Conservation (phyloP, 2,797 vertebrate genomes). For the Micromesistius poutassou region DNA sequence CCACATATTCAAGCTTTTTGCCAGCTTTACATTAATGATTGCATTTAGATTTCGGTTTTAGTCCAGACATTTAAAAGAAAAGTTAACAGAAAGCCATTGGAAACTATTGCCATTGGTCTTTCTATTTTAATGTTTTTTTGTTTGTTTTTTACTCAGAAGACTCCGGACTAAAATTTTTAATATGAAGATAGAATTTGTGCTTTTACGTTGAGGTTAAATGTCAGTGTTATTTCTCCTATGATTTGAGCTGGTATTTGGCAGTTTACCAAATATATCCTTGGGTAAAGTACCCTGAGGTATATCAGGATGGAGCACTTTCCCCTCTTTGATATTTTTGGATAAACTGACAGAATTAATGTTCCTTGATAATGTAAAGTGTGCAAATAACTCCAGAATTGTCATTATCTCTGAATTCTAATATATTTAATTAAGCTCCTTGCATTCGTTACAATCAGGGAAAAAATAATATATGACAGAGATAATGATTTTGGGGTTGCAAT, state of each 20-base stretch:
- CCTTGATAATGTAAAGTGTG: slow-evolving; percentile 57
- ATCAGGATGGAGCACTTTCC: slow-evolving; percentile 76
- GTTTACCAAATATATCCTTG: slow-evolving; percentile 61
- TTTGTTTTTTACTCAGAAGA: slow-evolving; percentile 50
- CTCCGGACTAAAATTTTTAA: slow-evolving; percentile 71
- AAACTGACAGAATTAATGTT: slow-evolving; percentile 46
- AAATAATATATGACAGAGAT: slow-evolving; percentile 62
- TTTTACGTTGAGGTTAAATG: slow-evolving; percentile 46
- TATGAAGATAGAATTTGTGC: slow-evolving; percentile 70
- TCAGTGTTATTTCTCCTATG: slow-evolving; percentile 60
- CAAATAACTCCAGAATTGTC: slow-evolving; percentile 55
- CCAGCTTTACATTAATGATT: slow-evolving; percentile 66
- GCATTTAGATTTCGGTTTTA: slow-evolving; percentile 28
- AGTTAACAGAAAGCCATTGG: slow-evolving; percentile 35
- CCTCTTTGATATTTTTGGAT: slow-evolving; percentile 40
- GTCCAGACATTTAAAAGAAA: slow-evolving; percentile 31
- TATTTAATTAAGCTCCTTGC: slow-evolving; percentile 71
- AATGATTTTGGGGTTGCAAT: slow-evolving; percentile 59
- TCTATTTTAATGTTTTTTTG: slow-evolving; percentile 23
- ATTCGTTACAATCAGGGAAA: slow-evolving; percentile 74
- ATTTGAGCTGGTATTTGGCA: slow-evolving; percentile 70
- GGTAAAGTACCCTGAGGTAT: slow-evolving; percentile 65
- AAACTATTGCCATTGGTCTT: slow-evolving; percentile 23
- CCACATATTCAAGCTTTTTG: slow-evolving; percentile 66
- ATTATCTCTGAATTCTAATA: slow-evolving; percentile 47